Percentiles rank a stretch among this genome's conserved stretches.
phyloP scores from a whole-genome alignment of 2,888 invertebrate genomes.

The Seira musarum region DNA sequence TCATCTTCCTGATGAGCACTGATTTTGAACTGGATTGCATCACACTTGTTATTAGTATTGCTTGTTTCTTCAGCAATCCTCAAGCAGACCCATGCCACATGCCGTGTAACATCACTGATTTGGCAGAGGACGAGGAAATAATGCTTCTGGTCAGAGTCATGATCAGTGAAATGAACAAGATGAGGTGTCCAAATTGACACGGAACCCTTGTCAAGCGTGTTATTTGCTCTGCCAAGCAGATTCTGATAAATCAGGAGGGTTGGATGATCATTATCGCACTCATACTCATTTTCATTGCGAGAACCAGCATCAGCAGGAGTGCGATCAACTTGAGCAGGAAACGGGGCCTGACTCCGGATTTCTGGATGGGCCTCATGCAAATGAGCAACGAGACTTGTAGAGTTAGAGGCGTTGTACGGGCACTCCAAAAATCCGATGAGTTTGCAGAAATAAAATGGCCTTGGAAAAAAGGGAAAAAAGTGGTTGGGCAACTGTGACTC shows the following conservation, averaged over 20 bases:
- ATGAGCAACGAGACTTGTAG: conserved; percentile 9
- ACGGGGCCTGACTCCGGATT: conserved; percentile 1
- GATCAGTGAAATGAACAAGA: not conserved
- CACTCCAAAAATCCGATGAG: conserved; percentile 32
- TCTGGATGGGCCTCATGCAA: conserved; percentile 9
- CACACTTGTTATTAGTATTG: not conserved
- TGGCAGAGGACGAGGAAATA: conserved; percentile 26
- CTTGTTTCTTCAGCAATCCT: not conserved
- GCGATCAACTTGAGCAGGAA: no score
- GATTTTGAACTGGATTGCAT: not conserved
- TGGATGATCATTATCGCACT: not conserved
- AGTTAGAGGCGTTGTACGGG: not conserved
- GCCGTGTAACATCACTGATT: conserved; percentile 17
- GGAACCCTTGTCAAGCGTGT: not conserved
- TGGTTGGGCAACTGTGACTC: no score
- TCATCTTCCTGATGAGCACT: no score
- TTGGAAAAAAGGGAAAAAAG: not conserved
- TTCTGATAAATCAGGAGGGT: conserved; percentile 5
- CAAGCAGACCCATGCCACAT: conserved; percentile 33
- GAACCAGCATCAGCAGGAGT: no score
- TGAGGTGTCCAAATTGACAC: conserved; percentile 30
- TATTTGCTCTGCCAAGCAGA: not conserved
- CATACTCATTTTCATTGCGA: not conserved
- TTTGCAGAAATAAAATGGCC: conserved; percentile 37
- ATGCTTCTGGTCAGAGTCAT: not conserved